These are phyloP conservation scores for Apus apus DNA, from an alignment of 2,113 vertebrate species.

Conservation along the genomic window DNA sequence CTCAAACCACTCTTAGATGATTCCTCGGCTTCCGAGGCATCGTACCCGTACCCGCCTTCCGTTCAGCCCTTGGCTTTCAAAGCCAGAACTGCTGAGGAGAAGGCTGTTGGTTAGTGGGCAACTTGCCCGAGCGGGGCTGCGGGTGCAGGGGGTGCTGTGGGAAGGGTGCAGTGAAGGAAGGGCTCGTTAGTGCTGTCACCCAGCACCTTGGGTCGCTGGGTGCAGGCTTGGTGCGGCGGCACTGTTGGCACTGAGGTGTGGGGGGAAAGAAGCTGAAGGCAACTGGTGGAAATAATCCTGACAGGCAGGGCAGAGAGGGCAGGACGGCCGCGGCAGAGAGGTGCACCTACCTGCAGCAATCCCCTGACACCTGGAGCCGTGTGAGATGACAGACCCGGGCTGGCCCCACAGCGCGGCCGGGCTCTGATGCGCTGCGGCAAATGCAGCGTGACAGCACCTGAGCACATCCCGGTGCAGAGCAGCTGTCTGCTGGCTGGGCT, in stretches of 20 bases:
- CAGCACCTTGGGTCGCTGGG: neutral
- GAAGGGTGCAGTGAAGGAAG: neutral
- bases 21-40: neutral
- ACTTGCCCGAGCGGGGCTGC: neutral
- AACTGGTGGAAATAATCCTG: neutral
- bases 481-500: conserved; percentile 72
- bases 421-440: conserved; percentile 16
- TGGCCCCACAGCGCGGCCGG: neutral
- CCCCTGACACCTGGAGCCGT: neutral
- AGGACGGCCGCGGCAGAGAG: neutral
- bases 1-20: neutral
- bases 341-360: neutral
- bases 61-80: rapidly evolving
- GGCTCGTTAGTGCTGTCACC: neutral
- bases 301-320: neutral
- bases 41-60: neutral
- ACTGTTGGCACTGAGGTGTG: neutral
- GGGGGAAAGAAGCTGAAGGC: neutral
- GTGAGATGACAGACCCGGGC: neutral
- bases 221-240: rapidly evolving
- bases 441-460: conserved; percentile 72
- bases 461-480: conserved; percentile 66
- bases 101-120: rapidly evolving
- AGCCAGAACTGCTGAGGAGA: neutral
- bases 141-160: neutral